Evolutionary conservation across 2,113 vertebrate genomes (phyloP).

Genomic region (Melanocharis versteri): DNA sequence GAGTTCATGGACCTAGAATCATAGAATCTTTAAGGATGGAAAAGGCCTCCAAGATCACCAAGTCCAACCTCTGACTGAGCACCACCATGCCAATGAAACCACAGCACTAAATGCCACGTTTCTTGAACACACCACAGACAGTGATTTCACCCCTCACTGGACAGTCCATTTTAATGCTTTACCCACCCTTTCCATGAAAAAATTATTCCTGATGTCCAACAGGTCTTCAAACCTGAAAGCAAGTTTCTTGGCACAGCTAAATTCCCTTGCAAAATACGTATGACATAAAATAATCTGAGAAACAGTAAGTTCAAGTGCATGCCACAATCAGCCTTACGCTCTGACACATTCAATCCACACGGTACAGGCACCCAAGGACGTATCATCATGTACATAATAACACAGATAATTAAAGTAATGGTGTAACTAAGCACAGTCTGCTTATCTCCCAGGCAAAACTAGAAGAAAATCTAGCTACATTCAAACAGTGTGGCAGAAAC

Average conservation of each 20-base stretch:
- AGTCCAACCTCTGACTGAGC: neutral
- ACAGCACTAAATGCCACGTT: neutral
- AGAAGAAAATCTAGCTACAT: neutral
- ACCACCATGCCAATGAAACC: neutral
- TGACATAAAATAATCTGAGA: neutral
- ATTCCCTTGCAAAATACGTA: neutral
- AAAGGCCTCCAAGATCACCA: neutral
- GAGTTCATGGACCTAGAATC: neutral
- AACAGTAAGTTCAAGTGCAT: neutral
- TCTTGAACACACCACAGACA: neutral
- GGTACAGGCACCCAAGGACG: accelerated
- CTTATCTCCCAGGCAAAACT: neutral
- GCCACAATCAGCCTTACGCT: neutral
- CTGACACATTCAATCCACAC: neutral
- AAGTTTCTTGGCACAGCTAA: neutral
- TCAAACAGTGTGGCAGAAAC: neutral
- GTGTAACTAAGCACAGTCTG: neutral
- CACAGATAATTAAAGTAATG: neutral
- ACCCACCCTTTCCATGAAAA: neutral
- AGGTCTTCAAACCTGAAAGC: neutral
- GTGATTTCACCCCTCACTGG: neutral
- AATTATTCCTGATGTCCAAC: neutral
- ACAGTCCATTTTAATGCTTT: neutral
- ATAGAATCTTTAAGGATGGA: neutral
- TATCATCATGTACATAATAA: neutral